Percentiles rank a stretch among this genome's conserved stretches.
phyloP scores from a whole-genome alignment of 2,797 vertebrate genomes.

The Paedocypris micromegethes region DNA sequence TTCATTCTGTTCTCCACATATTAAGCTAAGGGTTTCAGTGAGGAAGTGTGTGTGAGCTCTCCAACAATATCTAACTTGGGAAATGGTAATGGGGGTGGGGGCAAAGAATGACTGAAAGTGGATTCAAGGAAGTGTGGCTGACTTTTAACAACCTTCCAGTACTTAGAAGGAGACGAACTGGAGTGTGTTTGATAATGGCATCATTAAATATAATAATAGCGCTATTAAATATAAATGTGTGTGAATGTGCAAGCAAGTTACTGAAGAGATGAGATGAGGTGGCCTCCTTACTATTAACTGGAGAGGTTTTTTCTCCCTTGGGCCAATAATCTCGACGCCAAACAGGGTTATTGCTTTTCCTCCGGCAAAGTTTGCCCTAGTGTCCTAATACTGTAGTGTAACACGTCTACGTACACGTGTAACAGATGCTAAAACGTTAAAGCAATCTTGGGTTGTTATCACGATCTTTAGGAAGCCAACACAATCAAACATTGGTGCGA shows the following conservation, averaged over 20 bases:
- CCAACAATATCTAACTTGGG: neutral
- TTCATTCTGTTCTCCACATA: neutral
- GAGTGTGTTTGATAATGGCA: constrained; percentile 30
- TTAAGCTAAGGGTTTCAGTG: neutral
- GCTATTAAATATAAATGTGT: constrained; percentile 48
- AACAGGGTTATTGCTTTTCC: constrained; percentile 52
- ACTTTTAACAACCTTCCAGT: constrained; percentile 52
- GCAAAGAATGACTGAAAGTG: constrained; percentile 30
- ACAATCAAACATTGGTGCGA: neutral
- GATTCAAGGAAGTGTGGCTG: constrained; percentile 46
- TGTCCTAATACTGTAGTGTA: constrained; percentile 46
- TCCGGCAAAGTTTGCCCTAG: constrained; percentile 50
- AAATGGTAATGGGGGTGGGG: neutral
- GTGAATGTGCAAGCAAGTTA: constrained; percentile 43
- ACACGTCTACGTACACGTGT: constrained; percentile 10
- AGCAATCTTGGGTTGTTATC: neutral
- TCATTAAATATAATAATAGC: constrained; percentile 52
- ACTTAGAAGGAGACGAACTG: constrained; percentile 48
- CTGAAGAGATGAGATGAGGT: constrained; percentile 50
- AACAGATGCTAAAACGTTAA: neutral
- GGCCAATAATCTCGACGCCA: constrained; percentile 43
- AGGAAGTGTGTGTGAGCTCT: neutral
- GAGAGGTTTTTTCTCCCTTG: constrained; percentile 42
- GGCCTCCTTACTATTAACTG: constrained; percentile 51
- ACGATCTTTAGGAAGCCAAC: neutral